Conservation (phyloP, 2,888 invertebrate genomes). For the Ichneumon xanthorius region DNA sequence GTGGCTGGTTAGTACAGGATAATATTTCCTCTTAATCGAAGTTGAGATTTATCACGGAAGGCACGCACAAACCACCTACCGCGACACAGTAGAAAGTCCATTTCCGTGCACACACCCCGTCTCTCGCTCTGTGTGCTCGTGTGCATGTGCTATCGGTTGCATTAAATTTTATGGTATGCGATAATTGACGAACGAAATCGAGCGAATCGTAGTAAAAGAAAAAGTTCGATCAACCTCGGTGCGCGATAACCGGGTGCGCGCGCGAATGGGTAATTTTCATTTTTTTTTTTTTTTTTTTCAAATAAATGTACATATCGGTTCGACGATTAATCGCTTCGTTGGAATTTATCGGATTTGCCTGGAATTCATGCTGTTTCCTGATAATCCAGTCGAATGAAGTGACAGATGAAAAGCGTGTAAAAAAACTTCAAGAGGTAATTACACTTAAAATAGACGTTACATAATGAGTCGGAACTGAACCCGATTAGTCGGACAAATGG, state of each 20-base stretch:
- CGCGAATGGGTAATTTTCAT: neutral
- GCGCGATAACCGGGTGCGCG: slow-evolving; percentile 1
- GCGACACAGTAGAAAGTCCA: slow-evolving; percentile 61
- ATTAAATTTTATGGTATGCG: slow-evolving; percentile 6
- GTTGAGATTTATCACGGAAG: slow-evolving; percentile 41
- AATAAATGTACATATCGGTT: slow-evolving; percentile 6
- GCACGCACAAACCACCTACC: slow-evolving; percentile 56
- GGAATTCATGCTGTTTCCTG: neutral
- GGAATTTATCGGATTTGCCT: neutral
- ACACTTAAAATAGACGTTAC: neutral
- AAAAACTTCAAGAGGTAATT: neutral
- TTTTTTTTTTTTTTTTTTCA: neutral
- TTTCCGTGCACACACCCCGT: slow-evolving; percentile 38
- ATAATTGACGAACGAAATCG: slow-evolving; percentile 37
- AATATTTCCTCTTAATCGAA: slow-evolving; percentile 68
- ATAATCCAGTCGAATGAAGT: neutral
- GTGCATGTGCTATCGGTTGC: neutral
- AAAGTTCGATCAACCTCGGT: neutral
- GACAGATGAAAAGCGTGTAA: neutral
- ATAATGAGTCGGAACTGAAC: neutral
- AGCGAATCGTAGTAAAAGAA: slow-evolving; percentile 21
- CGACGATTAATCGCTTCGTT: slow-evolving; percentile 4
- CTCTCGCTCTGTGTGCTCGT: slow-evolving; percentile 5
- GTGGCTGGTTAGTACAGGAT: slow-evolving; percentile 45
- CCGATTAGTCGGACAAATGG: neutral